Conservation (phyloP, 2,113 vertebrate species). For the Pluvialis apricaria region DNA sequence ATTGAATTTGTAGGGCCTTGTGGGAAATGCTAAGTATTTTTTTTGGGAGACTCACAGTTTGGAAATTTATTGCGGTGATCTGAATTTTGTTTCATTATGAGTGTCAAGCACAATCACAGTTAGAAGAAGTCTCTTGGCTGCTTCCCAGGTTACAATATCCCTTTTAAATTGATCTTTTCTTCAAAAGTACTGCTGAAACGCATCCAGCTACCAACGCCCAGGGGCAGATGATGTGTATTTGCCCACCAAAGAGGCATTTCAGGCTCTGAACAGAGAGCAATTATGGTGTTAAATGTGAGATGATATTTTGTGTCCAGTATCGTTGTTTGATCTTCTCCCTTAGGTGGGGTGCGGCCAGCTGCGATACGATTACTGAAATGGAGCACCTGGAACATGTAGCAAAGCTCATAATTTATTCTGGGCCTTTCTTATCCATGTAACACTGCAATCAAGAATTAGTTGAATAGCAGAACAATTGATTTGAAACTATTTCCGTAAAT, state of each 20-base stretch:
- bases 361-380: not conserved
- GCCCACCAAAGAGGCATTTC: not conserved
- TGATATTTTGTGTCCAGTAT: not conserved
- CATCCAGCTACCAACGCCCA: accelerated
- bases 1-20: constrained; percentile 45
- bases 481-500: not conserved
- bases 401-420: not conserved
- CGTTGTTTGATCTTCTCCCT: not conserved
- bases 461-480: constrained; percentile 34
- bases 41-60: constrained; percentile 14
- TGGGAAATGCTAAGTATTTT: constrained; percentile 28
- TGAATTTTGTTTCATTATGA: constrained; percentile 43
- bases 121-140: constrained; percentile 36
- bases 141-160: constrained; percentile 9
- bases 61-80: constrained; percentile 39
- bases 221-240: not conserved
- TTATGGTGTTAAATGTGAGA: not conserved
- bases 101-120: constrained; percentile 48
- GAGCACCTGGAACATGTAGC: not conserved
- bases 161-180: not conserved
- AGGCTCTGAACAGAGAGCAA: not conserved
- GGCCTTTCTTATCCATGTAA: not conserved
- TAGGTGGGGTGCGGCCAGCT: not conserved
- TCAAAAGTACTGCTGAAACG: not conserved
- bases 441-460: not conserved